Percentiles rank a stretch among this genome's conserved stretches.
Conservation (phyloP, 2,797 vertebrate genomes). For the Oreochromis mossambicus region DNA sequence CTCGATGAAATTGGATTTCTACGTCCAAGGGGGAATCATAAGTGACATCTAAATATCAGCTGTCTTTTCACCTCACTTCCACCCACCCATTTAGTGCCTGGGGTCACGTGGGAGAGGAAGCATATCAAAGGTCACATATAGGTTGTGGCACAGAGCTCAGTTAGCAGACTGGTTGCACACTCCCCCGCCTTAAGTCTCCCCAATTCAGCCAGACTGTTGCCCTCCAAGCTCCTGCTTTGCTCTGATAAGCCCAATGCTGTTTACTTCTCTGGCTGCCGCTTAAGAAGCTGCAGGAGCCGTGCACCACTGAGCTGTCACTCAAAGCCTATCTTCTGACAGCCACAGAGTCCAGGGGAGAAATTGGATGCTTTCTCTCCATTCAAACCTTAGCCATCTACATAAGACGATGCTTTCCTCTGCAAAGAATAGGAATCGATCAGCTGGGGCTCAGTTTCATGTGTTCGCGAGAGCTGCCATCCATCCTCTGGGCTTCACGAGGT, state of each 20-base stretch:
- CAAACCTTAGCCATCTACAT: conserved; percentile 63
- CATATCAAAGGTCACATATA: conserved; percentile 59
- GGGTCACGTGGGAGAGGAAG: conserved; percentile 30
- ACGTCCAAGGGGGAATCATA: neutral
- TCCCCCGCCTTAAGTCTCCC: conserved; percentile 38
- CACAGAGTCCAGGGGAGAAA: conserved; percentile 62
- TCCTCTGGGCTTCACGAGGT: conserved; percentile 40
- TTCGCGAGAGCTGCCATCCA: conserved; percentile 24
- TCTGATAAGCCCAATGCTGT: conserved; percentile 77
- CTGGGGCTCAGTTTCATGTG: conserved; percentile 62
- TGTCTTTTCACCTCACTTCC: neutral
- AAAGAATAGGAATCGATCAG: conserved; percentile 64
- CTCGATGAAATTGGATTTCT: conserved; percentile 20
- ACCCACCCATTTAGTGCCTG: neutral
- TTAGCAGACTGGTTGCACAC: conserved; percentile 31
- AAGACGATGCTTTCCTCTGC: conserved; percentile 47
- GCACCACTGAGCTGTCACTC: conserved; percentile 74
- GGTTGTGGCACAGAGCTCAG: conserved; percentile 31
- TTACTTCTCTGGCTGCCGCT: conserved; percentile 68
- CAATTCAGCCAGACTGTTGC: conserved; percentile 54
- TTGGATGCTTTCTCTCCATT: conserved; percentile 71
- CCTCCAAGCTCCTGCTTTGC: conserved; percentile 69
- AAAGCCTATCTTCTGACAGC: conserved; percentile 74
- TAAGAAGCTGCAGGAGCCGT: conserved; percentile 57
- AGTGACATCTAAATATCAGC: conserved; percentile 40